Evolutionary conservation across 1,140 invertebrate genomes (phyloP), one percentile per base, ranked within the genome.

Genomic region (Cardiocondyla obscurior): DNA sequence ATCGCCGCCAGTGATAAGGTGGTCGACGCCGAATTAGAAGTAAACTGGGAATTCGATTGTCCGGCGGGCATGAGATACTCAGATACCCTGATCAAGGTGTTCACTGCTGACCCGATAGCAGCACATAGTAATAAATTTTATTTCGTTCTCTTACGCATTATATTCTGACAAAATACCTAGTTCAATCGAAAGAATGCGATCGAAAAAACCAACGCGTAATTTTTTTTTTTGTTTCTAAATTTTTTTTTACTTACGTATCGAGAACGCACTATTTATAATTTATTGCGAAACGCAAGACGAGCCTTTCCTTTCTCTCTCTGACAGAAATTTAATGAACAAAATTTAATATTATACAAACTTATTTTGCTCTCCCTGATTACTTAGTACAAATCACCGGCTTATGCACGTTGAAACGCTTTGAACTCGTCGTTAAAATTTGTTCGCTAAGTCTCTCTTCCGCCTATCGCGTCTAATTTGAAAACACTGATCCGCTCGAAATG

Each of bases 41-140:
- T 95, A 10, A 95, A 95, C 88, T 95, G 95, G 95, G 93, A 92
- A 36, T 89, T 94, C 22, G 91, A 94, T 79, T 95, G 94, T 90
- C 84, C 86, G 25, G 85, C 84, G 58, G 84, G 83, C 12, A 77
- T 67, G 33, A 88, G 74, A 82, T 81, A 88, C 33, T 85, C 90
- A 74, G 89, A 91, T 84, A 87, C 84, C 67, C 57, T 64, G 28
- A 90, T 93, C 74, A 92, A 90, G 81, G 86, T 92, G 64, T 93
- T 92, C 86, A 86, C 83, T 82, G 86, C 85, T 74, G 90, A 93
- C 82, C 92, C 92, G 42, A 64, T 76, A 64, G 72, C 55, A 86
- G 84, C 46, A 36, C 86, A 91, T 88, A 92, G 92, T 93, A 91
- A 90, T 90, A 69, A 82, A 85, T 88, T 86, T 88, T 89, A 51